Base-by-base conservation (phyloP, 2,888 invertebrate genomes). In the Ceriagrion tenellum region DNA sequence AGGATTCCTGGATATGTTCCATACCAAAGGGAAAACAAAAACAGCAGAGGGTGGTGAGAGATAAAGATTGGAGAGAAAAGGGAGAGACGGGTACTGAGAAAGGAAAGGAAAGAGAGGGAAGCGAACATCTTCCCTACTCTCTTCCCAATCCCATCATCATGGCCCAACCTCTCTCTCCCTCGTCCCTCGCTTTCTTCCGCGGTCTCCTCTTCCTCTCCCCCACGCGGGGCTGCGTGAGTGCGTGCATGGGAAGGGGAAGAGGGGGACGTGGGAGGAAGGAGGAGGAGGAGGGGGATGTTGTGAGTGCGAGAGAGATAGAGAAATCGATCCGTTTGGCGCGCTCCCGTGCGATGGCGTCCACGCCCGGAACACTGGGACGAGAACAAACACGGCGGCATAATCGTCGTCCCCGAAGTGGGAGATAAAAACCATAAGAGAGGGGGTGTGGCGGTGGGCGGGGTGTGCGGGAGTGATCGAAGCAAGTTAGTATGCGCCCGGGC, bases 351-450 rank as follows among this genome's bases (percentile, higher is more conserved):
- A 93, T 59, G 59, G 59, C 93, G 93, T 63, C 91, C 91, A 91
- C 93, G 93, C 93, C 35, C 16, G 26, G 35, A 47, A 74, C 91
- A 63, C 40, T 63, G 63, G 93, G 93, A n/a, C 69, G 69, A 93
- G 93, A 93, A 93, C 93, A 93, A 93, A 93, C 93, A 74, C 93
- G 59, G 59, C 4, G 69, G 93, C 47, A 93, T 93, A 93, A 93
- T 93, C 93, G 93, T 93, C 69, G 69, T 93, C 63, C 93, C 93
- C 93, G 93, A 40, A 91, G 91, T 91, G 91, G 69, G 93, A 93
- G 93, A 74, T 93, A 93, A 93, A 93, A 93, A 93, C 47, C 69
- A 93, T 74, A 69, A 93, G 35, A 59, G 69, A 59, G 69, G n/a
- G 93, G 63, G 69, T 59, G 47, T 63, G 74, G n/a, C 47, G 69